Conservation (phyloP, 2,888 invertebrate genomes). For the Andrena hattorfiana region DNA sequence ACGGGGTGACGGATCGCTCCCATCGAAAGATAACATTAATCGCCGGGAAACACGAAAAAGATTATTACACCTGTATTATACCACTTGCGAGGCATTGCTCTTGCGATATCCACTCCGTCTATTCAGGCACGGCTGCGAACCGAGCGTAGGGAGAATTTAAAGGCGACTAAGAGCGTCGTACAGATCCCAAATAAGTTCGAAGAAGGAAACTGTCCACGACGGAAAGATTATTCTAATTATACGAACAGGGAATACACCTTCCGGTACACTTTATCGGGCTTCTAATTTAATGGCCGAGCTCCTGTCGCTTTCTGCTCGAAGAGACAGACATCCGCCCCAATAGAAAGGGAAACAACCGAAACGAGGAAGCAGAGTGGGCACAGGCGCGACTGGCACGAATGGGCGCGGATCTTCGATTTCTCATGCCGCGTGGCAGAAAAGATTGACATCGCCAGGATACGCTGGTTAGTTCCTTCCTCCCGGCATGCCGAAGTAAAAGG, state of each 20-base stretch:
- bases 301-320: constrained; percentile 66
- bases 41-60: background rate
- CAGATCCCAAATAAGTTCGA: background rate
- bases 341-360: constrained; percentile 64
- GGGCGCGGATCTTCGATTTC: constrained; percentile 55
- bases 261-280: constrained; percentile 59
- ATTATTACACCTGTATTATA: background rate
- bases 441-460: too few species aligned
- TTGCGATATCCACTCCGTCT: background rate
- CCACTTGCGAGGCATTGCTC: background rate
- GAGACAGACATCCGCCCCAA: constrained; percentile 59
- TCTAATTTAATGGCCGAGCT: constrained; percentile 60
- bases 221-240: constrained; percentile 45
- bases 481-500: too few species aligned
- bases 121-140: background rate
- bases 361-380: constrained; percentile 46
- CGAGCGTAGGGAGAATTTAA: background rate
- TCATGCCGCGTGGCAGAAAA: background rate
- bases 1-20: constrained; percentile 29
- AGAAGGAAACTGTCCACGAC: constrained; percentile 20
- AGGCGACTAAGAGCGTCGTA: too few species aligned
- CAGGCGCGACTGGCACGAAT: constrained; percentile 59
- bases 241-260: constrained; percentile 30
- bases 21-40: constrained; percentile 13
- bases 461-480: too few species aligned